phyloP scores from a whole-genome alignment of 2,888 invertebrate species.

The Callimorpha dominula region DNA sequence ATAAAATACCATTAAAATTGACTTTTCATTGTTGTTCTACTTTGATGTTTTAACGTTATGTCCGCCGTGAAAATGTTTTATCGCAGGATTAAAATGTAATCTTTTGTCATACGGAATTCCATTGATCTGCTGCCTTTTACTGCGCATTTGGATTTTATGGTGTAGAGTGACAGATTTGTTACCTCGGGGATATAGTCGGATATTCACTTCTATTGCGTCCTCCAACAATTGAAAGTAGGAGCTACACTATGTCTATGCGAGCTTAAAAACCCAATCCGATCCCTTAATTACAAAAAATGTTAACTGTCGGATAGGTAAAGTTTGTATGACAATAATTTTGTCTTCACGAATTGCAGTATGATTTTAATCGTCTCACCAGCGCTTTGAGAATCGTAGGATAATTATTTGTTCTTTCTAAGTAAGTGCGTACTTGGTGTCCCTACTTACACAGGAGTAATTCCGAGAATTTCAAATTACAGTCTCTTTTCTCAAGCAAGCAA shows the following conservation, averaged over 20 bases:
- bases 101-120: conserved; percentile 64
- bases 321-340: too few species aligned
- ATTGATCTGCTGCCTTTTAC: conserved; percentile 65
- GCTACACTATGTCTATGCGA: background rate
- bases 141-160: conserved; percentile 60
- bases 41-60: background rate
- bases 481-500: too few species aligned
- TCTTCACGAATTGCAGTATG: too few species aligned
- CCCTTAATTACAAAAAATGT: background rate
- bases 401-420: too few species aligned
- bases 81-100: conserved; percentile 72
- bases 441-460: too few species aligned
- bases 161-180: conserved; percentile 56
- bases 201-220: conserved; percentile 8
- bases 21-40: background rate
- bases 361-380: too few species aligned
- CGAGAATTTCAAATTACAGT: too few species aligned
- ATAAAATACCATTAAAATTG: background rate
- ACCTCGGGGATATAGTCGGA: conserved; percentile 26
- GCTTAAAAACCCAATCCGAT: background rate
- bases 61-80: conserved; percentile 61
- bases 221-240: background rate
- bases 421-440: too few species aligned
- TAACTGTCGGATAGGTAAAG: background rate
- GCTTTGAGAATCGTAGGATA: too few species aligned